These are phyloP conservation scores for Rynchops niger DNA, from an alignment of 2,113 vertebrate species.

Conservation along the genomic window DNA sequence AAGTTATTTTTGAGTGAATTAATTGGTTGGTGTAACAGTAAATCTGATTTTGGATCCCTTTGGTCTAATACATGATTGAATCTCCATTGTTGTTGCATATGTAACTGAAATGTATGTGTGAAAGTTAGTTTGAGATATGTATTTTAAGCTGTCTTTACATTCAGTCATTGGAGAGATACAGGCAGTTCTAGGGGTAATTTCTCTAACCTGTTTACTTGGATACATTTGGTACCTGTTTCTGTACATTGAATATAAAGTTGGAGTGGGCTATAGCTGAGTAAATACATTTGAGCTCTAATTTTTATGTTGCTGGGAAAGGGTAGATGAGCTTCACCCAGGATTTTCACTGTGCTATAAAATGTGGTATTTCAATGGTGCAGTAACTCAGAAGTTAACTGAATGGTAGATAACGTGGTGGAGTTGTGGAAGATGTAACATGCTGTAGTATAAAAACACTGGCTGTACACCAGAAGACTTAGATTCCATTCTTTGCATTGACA, in stretches of 20 bases:
- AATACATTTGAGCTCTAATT: not conserved
- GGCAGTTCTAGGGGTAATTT: not conserved
- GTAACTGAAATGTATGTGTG: not conserved
- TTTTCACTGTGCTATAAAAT: not conserved
- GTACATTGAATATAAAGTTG: not conserved
- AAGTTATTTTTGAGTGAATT: not conserved
- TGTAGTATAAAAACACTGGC: not conserved
- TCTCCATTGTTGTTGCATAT: not conserved
- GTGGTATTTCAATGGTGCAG: not conserved
- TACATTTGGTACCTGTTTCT: not conserved
- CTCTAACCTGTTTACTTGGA: not conserved
- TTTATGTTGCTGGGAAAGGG: not conserved
- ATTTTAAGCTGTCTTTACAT: not conserved
- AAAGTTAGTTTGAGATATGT: not conserved
- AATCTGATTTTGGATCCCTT: not conserved
- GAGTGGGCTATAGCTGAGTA: not conserved
- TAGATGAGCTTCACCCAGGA: not conserved
- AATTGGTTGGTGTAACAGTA: not conserved
- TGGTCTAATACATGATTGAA: not conserved
- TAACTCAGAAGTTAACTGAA: not conserved
- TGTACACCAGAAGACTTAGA: not conserved
- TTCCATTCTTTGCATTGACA: not conserved
- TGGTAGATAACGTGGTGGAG: rapidly evolving
- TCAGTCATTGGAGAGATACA: not conserved
- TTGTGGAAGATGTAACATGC: not conserved